Evolutionary conservation across 2,888 invertebrate genomes (phyloP), one percentile per base, ranked within the genome.

Genomic region (Abrostola triplasia): DNA sequence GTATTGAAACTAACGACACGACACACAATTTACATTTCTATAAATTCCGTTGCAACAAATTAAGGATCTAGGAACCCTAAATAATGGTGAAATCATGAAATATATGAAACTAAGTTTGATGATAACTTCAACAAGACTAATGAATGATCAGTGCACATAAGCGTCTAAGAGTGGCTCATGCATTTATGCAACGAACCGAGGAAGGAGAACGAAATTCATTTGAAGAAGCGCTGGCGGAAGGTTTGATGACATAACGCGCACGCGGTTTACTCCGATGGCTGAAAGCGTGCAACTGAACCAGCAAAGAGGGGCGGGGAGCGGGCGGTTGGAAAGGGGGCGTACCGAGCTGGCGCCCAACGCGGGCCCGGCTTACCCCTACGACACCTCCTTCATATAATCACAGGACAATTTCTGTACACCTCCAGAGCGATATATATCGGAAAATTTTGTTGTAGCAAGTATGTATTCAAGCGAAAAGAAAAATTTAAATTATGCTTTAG

Each of bases 81-180:
- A 74, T 74, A 66, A 74, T 66, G 64, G 71, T 71, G 61, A 59
- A 79, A 83, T 80, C 74, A 61, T 51, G 42, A 66, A 75, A 80
- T 75, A 76, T 37, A 48, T 36, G 50, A 69, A 54, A 40, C 40
- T 67, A 67, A 40, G 40, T 36, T 37, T 66, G 64, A 71, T 80
- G 75, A 79, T 61, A 59, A 64, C 72, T 74, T 59, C 80, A 79
- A 77, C 63, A 55, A 51, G 65, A 85, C 87, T 85, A 87, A 79
- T 83, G 81, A 86, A 89, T 88, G 87, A 88, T 84, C 76, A 82
- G 92, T 93, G 93, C 93, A 90, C 84, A 83, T 79, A 94, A 94
- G 94, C 94, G 84, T 91, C 93, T 94, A 94, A 87, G 65, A 85
- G 92, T 93, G 94, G 94, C 90, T 86, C 94, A 94, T 94, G 94